Percentiles rank a stretch among this genome's conserved stretches.
phyloP scores from a whole-genome alignment of 2,113 vertebrate species.

The Halichoerus grypus region DNA sequence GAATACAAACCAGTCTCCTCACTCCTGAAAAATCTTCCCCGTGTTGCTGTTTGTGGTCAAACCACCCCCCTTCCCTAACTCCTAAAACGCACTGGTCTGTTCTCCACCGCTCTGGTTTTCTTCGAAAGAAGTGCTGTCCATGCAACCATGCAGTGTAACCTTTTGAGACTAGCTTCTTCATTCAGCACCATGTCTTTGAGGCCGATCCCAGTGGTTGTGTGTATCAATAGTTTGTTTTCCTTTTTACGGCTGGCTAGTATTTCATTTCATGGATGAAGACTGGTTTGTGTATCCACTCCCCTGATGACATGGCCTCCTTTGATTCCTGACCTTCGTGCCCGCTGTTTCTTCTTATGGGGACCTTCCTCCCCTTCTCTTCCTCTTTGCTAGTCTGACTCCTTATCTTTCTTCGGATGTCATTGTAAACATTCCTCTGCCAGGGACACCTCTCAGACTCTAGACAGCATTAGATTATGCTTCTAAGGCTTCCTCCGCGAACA shows the following conservation, averaged over 20 bases:
- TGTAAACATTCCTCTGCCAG: neutral
- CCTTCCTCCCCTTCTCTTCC: neutral
- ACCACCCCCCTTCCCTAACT: neutral
- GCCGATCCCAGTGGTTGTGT: neutral
- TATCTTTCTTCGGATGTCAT: neutral
- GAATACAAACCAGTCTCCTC: neutral
- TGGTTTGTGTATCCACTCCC: neutral
- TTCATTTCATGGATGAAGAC: neutral
- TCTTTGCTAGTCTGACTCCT: neutral
- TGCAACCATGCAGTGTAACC: too few species aligned
- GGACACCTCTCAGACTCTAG: neutral
- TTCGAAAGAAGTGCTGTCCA: neutral
- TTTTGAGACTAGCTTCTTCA: neutral
- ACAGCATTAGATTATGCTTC: neutral
- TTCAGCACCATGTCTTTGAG: neutral
- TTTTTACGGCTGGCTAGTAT: neutral
- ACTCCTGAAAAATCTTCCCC: too few species aligned
- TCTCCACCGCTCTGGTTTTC: neutral
- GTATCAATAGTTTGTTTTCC: neutral
- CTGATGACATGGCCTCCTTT: neutral
- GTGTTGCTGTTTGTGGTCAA: neutral
- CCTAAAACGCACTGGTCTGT: neutral
- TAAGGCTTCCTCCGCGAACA: accelerated
- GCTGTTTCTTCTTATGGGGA: neutral
- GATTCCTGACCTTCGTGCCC: neutral